phyloP scores from a whole-genome alignment of 1,140 invertebrate species.

The Cydia fagiglandana region DNA sequence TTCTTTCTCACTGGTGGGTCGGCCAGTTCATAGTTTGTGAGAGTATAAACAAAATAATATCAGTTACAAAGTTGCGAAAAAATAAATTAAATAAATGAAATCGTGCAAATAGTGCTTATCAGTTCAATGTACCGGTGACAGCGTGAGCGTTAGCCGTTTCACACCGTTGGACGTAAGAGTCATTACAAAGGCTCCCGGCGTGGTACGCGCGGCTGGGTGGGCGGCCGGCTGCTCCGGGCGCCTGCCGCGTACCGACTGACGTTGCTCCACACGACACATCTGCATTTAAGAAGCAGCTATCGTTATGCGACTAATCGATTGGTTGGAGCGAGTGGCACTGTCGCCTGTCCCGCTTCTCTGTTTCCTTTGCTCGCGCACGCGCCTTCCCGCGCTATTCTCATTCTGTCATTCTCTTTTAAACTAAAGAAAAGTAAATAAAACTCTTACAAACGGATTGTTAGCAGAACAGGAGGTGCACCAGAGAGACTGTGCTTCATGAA shows the following conservation, averaged over 20 bases:
- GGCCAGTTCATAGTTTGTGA: slow-evolving; percentile 45
- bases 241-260: slow-evolving; percentile 71
- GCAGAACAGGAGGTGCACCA: slow-evolving; percentile 50
- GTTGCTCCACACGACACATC: slow-evolving; percentile 75
- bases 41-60: slow-evolving; percentile 37
- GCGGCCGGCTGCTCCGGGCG: slow-evolving; percentile 53
- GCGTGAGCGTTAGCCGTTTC: slow-evolving; percentile 51
- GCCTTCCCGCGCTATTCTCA: slow-evolving; percentile 36
- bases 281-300: slow-evolving; percentile 79
- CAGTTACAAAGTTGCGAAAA: slow-evolving; percentile 40
- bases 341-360: slow-evolving; percentile 59
- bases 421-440: slow-evolving; percentile 75
- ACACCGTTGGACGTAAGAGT: slow-evolving; percentile 51
- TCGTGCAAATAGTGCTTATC: slow-evolving; percentile 40
- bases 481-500: slow-evolving; percentile 31
- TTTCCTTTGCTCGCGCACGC: slow-evolving; percentile 68
- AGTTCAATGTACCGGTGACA: slow-evolving; percentile 44
- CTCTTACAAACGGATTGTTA: slow-evolving; percentile 64
- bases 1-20: slow-evolving; percentile 61
- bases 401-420: slow-evolving; percentile 61
- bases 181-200: slow-evolving; percentile 61
- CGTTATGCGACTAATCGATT: slow-evolving; percentile 79
- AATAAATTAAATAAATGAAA: slow-evolving; percentile 37
- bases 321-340: slow-evolving; percentile 72
- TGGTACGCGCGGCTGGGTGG: slow-evolving; percentile 41